A percentile compares a stretch with the other conserved stretches of the same genome.
These are phyloP conservation scores for Myrmophylax atrothorax DNA, from an alignment of 2,113 vertebrate genomes.

Conservation along the genomic window DNA sequence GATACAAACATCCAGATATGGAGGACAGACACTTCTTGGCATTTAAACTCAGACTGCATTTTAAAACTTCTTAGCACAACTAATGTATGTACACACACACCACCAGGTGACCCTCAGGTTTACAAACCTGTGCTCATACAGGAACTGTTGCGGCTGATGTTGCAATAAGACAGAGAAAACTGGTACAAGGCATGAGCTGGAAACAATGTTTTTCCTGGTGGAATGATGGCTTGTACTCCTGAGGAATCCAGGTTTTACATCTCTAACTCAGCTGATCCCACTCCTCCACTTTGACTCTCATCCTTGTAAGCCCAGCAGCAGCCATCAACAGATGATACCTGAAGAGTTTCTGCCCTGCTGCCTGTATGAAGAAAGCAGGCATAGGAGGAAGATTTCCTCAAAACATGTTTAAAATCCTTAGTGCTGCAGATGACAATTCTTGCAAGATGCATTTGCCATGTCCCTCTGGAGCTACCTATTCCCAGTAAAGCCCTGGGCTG, in stretches of 20 bases:
- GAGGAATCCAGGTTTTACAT: neutral
- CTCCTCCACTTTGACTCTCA: neutral
- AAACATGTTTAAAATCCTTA: neutral
- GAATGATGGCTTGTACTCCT: neutral
- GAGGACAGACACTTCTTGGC: neutral
- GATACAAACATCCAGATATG: neutral
- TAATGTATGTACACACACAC: neutral
- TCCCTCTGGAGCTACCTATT: neutral
- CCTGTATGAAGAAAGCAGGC: neutral
- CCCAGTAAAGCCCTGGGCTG: neutral
- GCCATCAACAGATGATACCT: neutral
- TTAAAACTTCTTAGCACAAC: neutral
- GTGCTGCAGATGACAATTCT: neutral
- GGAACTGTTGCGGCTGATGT: too few relatives aligned
- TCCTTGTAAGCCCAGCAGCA: neutral
- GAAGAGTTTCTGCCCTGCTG: neutral
- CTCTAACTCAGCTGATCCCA: neutral
- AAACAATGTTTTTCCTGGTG: neutral
- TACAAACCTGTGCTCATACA: neutral
- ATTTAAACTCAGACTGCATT: neutral
- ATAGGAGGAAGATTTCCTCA: neutral
- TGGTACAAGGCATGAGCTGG: neutral
- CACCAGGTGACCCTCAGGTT: neutral
- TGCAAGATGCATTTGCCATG: accelerated
- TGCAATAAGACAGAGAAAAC: neutral